Percentiles rank a stretch among this genome's conserved stretches.
phyloP scores from a whole-genome alignment of 2,888 invertebrate species.

The Eilema depressum region DNA sequence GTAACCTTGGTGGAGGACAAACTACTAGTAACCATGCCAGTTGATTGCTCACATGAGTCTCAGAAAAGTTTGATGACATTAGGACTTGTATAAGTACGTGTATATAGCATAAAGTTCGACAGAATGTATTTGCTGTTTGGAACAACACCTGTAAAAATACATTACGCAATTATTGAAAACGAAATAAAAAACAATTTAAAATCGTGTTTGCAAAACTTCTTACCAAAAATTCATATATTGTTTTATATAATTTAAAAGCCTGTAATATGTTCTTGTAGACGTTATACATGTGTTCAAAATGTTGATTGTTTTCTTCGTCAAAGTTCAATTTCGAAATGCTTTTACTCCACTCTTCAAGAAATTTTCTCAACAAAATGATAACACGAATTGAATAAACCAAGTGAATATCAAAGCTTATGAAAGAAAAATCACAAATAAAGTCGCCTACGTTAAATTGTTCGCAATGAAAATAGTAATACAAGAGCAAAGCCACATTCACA shows the following conservation, averaged over 20 bases:
- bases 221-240: constrained; percentile 7
- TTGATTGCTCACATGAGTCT: constrained; percentile 6
- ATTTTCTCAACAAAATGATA: constrained; percentile 20
- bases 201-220: background rate
- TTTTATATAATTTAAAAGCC: constrained; percentile 25
- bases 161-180: background rate
- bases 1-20: background rate
- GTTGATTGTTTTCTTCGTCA: constrained; percentile 5
- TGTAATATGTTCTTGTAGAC: constrained; percentile 21
- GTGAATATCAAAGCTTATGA: constrained; percentile 26
- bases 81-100: constrained; percentile 22
- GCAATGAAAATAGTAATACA: background rate
- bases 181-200: background rate
- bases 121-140: constrained; percentile 33
- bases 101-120: constrained; percentile 32
- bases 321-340: background rate
- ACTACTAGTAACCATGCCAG: background rate
- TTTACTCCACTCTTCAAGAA: constrained; percentile 22
- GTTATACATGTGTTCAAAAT: constrained; percentile 17
- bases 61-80: background rate
- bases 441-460: background rate
- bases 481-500: background rate
- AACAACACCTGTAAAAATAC: constrained; percentile 33
- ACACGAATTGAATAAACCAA: constrained; percentile 25
- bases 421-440: background rate